phyloP scores from a whole-genome alignment of 2,797 vertebrate species.

The Phalanger gymnotis region DNA sequence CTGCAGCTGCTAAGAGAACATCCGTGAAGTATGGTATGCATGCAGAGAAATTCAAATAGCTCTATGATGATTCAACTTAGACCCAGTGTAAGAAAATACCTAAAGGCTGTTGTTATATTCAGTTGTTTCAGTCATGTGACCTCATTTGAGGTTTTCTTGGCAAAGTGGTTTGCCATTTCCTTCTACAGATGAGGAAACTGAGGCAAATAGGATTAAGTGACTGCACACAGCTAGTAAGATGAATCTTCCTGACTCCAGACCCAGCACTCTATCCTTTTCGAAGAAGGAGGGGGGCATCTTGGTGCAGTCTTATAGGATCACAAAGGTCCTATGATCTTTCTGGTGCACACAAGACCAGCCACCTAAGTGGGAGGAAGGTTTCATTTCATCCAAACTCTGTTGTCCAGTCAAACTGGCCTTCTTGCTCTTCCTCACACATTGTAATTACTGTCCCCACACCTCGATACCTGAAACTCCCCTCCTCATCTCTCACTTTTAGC shows the following conservation, averaged over 20 bases:
- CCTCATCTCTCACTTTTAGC: neutral
- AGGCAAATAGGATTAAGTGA: neutral
- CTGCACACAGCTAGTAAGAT: neutral
- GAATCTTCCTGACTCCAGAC: too few relatives aligned
- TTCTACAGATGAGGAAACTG: neutral
- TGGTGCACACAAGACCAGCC: neutral
- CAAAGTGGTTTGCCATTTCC: neutral
- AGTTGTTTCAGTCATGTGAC: neutral
- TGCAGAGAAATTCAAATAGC: neutral
- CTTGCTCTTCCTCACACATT: neutral
- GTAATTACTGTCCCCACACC: too few relatives aligned
- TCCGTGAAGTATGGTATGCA: neutral
- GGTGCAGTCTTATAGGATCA: neutral
- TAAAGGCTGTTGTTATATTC: neutral
- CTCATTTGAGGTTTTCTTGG: neutral
- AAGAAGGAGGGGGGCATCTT: neutral
- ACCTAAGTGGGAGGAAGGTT: neutral
- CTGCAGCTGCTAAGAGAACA: neutral
- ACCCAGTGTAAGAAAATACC: neutral
- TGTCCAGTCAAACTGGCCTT: neutral
- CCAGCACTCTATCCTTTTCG: too few relatives aligned
- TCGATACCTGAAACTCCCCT: too few relatives aligned
- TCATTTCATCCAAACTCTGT: neutral
- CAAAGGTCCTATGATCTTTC: neutral
- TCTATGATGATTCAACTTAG: neutral